Evolutionary conservation across 2,797 vertebrate genomes (phyloP).

Genomic region (Bryconaethiops microstoma): DNA sequence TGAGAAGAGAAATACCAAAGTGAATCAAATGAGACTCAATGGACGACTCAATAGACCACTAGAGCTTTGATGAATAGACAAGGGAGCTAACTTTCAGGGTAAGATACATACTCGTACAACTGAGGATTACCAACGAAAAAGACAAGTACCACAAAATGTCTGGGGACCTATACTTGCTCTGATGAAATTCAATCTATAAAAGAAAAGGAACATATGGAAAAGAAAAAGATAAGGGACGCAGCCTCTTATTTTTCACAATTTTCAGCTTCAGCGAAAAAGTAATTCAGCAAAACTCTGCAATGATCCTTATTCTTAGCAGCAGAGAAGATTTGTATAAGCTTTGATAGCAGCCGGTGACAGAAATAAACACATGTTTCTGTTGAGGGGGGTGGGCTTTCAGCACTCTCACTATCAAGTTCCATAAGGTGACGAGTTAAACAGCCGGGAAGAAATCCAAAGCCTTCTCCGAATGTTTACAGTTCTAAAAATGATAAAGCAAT

Average conservation of each 20-base stretch:
- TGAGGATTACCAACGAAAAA: not conserved
- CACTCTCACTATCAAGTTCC: not conserved
- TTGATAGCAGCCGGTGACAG: constrained; percentile 1
- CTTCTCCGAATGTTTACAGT: not conserved
- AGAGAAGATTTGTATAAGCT: not conserved
- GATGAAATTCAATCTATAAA: not conserved
- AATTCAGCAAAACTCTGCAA: constrained; percentile 13
- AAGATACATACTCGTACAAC: not conserved
- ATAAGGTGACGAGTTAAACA: not conserved
- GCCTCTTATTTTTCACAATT: not conserved
- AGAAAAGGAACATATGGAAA: not conserved
- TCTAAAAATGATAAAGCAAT: not conserved
- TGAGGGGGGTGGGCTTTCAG: constrained; percentile 4
- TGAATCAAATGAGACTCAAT: not conserved
- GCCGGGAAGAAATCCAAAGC: constrained; percentile 1
- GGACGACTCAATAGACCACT: not conserved
- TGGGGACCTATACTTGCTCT: not conserved
- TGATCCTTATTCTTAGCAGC: not conserved
- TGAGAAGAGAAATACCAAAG: not conserved
- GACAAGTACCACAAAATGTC: not conserved
- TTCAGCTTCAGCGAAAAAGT: not conserved
- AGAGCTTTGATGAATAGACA: constrained; percentile 5
- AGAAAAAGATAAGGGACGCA: not conserved
- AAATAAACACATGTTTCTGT: not conserved
- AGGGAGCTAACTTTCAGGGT: not conserved